These are phyloP conservation scores for Machimus rusticus DNA, from an alignment of 2,888 invertebrate genomes.

Conservation along the genomic window DNA sequence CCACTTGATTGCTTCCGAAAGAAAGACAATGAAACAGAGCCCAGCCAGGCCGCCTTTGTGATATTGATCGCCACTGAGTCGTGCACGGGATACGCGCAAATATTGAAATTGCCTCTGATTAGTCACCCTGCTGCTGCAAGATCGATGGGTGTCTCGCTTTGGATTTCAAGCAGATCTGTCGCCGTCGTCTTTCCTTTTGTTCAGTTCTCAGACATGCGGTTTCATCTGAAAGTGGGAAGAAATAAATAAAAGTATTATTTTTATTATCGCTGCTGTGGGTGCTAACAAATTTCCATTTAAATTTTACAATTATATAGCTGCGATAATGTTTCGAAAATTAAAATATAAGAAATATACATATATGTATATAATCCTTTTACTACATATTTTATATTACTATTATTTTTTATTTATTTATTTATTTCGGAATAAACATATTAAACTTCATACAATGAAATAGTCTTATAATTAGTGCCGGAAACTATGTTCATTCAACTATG, in stretches of 20 bases:
- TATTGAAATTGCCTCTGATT: conserved; percentile 13
- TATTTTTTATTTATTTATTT: no score
- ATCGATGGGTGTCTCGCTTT: not conserved
- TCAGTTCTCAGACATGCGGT: not conserved
- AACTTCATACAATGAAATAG: no score
- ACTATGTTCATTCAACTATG: no score
- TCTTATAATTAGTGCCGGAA: no score
- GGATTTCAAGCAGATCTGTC: not conserved
- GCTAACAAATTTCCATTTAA: not conserved
- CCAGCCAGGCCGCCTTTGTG: not conserved
- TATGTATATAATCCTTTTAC: not conserved
- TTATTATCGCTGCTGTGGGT: not conserved
- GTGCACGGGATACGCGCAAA: not conserved
- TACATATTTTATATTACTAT: no score
- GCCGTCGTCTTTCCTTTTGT: not conserved
- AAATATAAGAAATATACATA: not conserved
- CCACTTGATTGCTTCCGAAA: conserved; percentile 15
- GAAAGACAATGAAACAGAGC: not conserved
- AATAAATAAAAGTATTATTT: not conserved
- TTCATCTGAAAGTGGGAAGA: not conserved
- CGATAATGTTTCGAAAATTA: not conserved
- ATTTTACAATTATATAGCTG: not conserved
- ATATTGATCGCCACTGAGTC: conserved; percentile 1
- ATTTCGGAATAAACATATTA: no score
- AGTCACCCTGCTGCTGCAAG: conserved; percentile 4